Percentiles rank a stretch among this genome's conserved stretches.
Evolutionary conservation across 2,113 vertebrate species (phyloP).

Genomic region (Dermatemys mawii): DNA sequence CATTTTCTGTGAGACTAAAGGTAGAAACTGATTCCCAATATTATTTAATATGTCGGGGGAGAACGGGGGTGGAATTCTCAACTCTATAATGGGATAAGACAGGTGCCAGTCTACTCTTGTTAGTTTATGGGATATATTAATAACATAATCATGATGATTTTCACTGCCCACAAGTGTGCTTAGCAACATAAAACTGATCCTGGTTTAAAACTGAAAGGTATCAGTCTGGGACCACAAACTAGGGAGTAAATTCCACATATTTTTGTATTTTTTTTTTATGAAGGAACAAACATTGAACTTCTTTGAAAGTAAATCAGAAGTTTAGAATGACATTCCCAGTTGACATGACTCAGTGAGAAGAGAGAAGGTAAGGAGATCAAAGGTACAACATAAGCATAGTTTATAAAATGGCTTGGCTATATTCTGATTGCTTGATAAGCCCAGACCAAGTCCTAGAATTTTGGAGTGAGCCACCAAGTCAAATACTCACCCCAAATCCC

Average conservation of each 20-base stretch:
- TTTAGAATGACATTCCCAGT: background rate
- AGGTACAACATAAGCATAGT: background rate
- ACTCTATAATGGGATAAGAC: background rate
- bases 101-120: background rate
- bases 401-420: background rate
- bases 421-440: background rate
- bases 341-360: background rate
- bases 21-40: background rate
- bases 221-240: background rate
- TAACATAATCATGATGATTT: background rate
- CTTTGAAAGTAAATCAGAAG: background rate
- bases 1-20: background rate
- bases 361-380: rapidly evolving
- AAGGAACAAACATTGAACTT: rapidly evolving
- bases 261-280: background rate
- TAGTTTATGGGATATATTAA: background rate
- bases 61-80: background rate
- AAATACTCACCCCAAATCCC: background rate
- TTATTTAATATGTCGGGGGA: background rate
- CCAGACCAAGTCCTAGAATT: background rate
- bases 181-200: background rate
- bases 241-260: background rate
- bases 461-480: background rate
- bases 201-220: background rate
- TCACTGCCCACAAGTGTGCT: background rate